Conservation (phyloP, 2,797 vertebrate species). For the Sylvia borin region DNA sequence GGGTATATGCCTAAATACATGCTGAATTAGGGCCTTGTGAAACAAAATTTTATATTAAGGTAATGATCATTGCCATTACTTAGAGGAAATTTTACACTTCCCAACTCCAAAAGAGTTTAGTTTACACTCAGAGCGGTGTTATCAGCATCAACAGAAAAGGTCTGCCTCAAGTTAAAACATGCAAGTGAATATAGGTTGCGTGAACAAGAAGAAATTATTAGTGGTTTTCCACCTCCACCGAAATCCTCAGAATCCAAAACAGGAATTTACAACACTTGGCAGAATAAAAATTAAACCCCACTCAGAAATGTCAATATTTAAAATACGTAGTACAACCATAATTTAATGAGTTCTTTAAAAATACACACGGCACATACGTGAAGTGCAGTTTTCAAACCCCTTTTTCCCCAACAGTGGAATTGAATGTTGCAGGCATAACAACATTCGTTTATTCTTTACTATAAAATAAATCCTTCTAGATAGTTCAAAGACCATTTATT, state of each 20-base stretch:
- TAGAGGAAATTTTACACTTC: not conserved
- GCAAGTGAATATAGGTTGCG: not conserved
- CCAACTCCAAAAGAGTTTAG: not conserved
- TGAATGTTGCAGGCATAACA: not conserved
- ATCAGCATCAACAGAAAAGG: not conserved
- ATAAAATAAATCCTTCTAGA: not conserved
- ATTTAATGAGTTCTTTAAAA: constrained; percentile 45
- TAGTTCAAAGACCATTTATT: not conserved
- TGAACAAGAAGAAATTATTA: constrained; percentile 58
- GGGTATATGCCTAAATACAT: not conserved
- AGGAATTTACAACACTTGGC: constrained; percentile 52
- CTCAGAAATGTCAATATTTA: constrained; percentile 66
- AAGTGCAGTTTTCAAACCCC: not conserved
- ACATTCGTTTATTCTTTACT: not conserved
- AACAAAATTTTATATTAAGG: not conserved
- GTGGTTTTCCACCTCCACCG: constrained; percentile 55
- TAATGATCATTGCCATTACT: not conserved
- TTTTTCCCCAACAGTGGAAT: not conserved
- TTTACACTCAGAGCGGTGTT: not conserved
- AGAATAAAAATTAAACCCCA: constrained; percentile 60
- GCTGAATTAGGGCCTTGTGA: not conserved
- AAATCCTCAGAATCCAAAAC: constrained; percentile 54
- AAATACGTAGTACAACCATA: constrained; percentile 31
- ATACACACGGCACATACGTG: not conserved
- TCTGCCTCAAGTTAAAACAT: constrained; percentile 8